Conservation (phyloP, 2,888 invertebrate species). For the Lycocerus yunnanus region DNA sequence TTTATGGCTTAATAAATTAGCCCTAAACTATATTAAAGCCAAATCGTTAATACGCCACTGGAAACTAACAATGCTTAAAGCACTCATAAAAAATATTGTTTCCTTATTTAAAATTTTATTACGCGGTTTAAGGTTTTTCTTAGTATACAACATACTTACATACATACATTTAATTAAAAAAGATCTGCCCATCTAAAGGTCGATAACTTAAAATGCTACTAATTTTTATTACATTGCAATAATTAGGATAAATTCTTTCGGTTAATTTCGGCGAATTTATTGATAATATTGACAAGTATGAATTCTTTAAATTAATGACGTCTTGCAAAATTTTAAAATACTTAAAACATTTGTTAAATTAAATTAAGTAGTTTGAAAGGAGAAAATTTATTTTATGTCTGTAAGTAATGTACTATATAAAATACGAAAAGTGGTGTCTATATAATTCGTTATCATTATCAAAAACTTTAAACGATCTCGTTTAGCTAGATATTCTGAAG, state of each 20-base stretch:
- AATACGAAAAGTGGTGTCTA: conserved; percentile 3
- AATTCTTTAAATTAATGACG: no score
- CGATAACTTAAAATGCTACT: background rate
- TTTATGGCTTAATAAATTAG: background rate
- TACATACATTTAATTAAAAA: background rate
- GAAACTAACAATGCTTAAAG: background rate
- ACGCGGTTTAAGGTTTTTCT: background rate
- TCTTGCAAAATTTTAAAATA: background rate
- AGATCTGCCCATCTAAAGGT: background rate
- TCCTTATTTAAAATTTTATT: background rate
- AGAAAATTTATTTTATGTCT: background rate
- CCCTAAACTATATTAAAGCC: background rate
- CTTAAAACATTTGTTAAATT: background rate
- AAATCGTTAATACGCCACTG: background rate
- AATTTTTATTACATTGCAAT: background rate
- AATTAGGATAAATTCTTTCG: no score
- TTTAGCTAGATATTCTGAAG: conserved; percentile 44
- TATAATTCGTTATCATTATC: conserved; percentile 42
- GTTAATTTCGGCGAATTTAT: no score
- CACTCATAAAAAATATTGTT: background rate
- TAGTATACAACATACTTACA: background rate
- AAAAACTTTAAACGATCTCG: conserved; percentile 47
- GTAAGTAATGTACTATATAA: background rate
- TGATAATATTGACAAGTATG: no score
- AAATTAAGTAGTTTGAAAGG: background rate